Conservation (phyloP, 2,797 vertebrate genomes). For the Malacoctenus gilli region DNA sequence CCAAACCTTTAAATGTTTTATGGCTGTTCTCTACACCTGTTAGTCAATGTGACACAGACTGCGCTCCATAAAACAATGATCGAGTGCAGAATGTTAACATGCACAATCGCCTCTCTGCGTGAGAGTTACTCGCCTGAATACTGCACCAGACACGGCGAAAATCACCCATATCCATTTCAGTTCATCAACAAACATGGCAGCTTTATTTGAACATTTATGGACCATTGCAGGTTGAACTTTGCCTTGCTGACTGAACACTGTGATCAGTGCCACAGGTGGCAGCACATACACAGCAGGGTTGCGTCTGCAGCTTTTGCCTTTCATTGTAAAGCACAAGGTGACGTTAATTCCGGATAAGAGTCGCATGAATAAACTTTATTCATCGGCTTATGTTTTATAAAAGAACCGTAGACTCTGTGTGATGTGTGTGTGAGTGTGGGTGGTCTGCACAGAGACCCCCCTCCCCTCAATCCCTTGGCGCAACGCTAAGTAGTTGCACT, state of each 20-base stretch:
- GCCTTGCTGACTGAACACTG: slow-evolving; percentile 18
- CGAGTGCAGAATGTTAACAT: too few relatives aligned
- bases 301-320: slow-evolving; percentile 5
- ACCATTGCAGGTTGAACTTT: slow-evolving; percentile 32
- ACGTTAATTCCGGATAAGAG: not conserved
- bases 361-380: slow-evolving; percentile 13
- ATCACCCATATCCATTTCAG: slow-evolving; percentile 23
- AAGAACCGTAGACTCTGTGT: too few relatives aligned
- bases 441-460: not conserved
- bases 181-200: slow-evolving; percentile 27
- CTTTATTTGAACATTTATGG: slow-evolving; percentile 31
- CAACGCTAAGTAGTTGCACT: slow-evolving; percentile 16
- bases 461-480: too few relatives aligned
- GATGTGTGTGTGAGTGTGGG: too few relatives aligned
- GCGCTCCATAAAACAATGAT: too few relatives aligned
- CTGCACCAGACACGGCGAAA: not conserved
- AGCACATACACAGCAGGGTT: slow-evolving; percentile 4
- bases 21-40: too few relatives aligned
- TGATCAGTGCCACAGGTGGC: slow-evolving; percentile 16
- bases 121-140: too few relatives aligned
- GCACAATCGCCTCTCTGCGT: too few relatives aligned
- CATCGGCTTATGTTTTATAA: not conserved
- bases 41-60: too few relatives aligned
- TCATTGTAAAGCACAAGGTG: slow-evolving; percentile 10
- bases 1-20: too few relatives aligned